These are phyloP conservation scores for Pitangus sulphuratus DNA, from an alignment of 2,797 vertebrate species.

Conservation along the genomic window DNA sequence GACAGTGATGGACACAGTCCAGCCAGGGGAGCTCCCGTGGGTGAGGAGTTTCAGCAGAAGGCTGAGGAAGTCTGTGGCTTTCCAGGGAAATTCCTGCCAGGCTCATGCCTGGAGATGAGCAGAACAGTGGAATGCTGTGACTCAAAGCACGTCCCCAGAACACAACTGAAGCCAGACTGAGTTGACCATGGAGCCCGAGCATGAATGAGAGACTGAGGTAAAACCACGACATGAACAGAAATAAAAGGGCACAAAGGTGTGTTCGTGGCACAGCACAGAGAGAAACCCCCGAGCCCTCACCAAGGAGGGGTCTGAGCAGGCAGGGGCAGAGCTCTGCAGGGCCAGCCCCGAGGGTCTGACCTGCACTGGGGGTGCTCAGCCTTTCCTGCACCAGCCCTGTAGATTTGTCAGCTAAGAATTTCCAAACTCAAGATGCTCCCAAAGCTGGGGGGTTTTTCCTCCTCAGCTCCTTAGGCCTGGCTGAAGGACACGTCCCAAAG, in stretches of 20 bases:
- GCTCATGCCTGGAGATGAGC: not conserved
- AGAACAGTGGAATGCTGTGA: not conserved
- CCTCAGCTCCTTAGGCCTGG: not conserved
- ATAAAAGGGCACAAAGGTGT: not conserved
- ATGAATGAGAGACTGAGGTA: rapidly evolving
- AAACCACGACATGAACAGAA: rapidly evolving
- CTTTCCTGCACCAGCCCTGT: rapidly evolving
- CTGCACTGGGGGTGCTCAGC: not conserved
- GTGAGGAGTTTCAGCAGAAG: not conserved
- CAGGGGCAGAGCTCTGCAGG: not conserved
- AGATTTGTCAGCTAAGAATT: not conserved
- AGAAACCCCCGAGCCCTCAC: not conserved
- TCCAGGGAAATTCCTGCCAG: not conserved
- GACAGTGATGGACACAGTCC: rapidly evolving
- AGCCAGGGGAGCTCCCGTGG: rapidly evolving
- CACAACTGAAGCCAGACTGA: not conserved
- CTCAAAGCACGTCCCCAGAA: not conserved
- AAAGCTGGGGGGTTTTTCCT: not conserved
- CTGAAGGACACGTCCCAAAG: not conserved
- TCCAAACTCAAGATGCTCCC: not conserved
- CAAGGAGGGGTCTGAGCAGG: not conserved
- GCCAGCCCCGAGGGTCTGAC: rapidly evolving
- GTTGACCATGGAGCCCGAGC: rapidly evolving
- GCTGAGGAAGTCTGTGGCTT: not conserved
- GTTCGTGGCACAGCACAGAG: rapidly evolving